Evolutionary conservation across 1,140 invertebrate genomes (phyloP), one percentile per base, ranked within the genome.

Genomic region (Harlomillsia oculata): DNA sequence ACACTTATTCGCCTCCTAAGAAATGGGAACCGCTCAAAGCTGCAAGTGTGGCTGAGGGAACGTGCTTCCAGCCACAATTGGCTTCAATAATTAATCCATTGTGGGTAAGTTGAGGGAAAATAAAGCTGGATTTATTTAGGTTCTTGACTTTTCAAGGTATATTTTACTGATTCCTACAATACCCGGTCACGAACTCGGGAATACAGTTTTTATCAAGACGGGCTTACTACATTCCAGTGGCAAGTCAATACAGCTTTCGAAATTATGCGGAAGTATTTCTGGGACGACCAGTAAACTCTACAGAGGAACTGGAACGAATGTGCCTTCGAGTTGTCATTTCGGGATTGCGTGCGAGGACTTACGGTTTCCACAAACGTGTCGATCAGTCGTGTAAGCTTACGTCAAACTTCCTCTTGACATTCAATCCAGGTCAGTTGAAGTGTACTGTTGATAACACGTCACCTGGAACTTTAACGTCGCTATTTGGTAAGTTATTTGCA

Each of bases 361-460:
- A 48, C 16, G 45, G 28, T 9, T 48, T 20, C 45, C 30, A 48
- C 16, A 16, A 32, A 32, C 14, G 30, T 11, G 34, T 48, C 11
- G 45, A 34, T 48, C 45, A 48, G 34, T 32, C 45, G 4, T 48
- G 45, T 32, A 8, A 18, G 11, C 45, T 48, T 6, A 48, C 45
- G 9, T 16, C 2, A 5, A 48, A 21, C 13, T 14, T 32, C 28
- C 25, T 48, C n/a, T 18, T 5, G 5, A 48, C 45, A 21, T 48
- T 48, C n/a, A 21, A 4, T 29, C 45, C 45, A 0, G 45, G 45
- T 13, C 45, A 48, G 23, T 23, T 48, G 3, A 1, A 5, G 2
- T 48, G 45, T 32, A 48, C 13, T 21, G 45, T 48, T 32, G 29
- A 30, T 13, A 30, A 32, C 36, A 32, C 45, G 18, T 48, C 45